phyloP scores from a whole-genome alignment of 2,113 vertebrate genomes.

The Pica pica region DNA sequence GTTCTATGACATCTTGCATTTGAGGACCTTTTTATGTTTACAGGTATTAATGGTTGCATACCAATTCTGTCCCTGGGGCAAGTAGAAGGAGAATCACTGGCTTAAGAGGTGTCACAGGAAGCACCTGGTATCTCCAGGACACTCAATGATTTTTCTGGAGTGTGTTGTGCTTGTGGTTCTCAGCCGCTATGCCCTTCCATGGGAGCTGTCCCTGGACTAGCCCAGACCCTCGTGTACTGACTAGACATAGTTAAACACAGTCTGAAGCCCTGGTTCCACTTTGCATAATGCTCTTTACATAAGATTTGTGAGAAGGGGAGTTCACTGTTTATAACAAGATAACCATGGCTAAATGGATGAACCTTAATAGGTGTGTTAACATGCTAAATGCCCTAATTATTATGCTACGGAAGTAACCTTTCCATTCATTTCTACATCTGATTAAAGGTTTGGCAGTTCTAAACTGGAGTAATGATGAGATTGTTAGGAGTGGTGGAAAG shows the following conservation, averaged over 20 bases:
- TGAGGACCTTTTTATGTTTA: not conserved
- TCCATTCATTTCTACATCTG: not conserved
- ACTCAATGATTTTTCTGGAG: not conserved
- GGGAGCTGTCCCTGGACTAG: not conserved
- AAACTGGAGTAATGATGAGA: not conserved
- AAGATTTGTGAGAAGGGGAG: not conserved
- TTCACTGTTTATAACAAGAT: not conserved
- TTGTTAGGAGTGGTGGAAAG: not conserved
- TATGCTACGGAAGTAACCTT: not conserved
- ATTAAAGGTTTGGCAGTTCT: not conserved
- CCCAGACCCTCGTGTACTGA: not conserved
- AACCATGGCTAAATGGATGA: not conserved
- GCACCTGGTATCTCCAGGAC: not conserved
- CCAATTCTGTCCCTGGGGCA: not conserved
- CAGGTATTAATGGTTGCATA: not conserved
- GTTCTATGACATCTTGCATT: not conserved
- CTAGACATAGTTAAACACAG: not conserved
- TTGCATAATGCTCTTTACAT: not conserved
- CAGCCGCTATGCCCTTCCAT: not conserved
- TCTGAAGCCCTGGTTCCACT: not conserved
- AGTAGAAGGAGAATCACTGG: not conserved
- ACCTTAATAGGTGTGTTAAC: not conserved
- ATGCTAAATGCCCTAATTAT: not conserved
- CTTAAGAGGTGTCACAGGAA: not conserved
- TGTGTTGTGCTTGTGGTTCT: not conserved